Conservation (phyloP, 2,888 invertebrate species). For the Rhorus exstirpatorius region DNA sequence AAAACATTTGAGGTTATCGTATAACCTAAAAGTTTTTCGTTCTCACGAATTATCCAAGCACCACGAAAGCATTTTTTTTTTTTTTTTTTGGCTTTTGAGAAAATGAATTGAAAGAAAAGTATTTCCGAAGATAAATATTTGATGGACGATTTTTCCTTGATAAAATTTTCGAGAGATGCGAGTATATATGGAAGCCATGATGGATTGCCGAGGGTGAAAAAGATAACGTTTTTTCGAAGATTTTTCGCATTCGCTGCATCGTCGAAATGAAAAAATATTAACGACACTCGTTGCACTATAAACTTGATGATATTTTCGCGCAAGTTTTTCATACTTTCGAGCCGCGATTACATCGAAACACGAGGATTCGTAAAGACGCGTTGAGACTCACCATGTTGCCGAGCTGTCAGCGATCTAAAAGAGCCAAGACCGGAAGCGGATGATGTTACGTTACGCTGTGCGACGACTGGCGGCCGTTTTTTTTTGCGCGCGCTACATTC, state of each 20-base stretch:
- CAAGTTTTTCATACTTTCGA: slow-evolving; percentile 1
- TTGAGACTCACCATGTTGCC: slow-evolving; percentile 78
- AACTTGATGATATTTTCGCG: neutral
- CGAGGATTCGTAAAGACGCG: slow-evolving; percentile 64
- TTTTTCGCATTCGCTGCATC: slow-evolving; percentile 17
- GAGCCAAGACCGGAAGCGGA: slow-evolving; percentile 71
- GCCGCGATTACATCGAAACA: slow-evolving; percentile 69
- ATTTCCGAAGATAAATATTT: neutral
- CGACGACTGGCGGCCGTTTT: slow-evolving; percentile 48
- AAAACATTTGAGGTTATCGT: slow-evolving; percentile 46
- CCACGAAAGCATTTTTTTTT: neutral
- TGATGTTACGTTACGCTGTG: slow-evolving; percentile 14
- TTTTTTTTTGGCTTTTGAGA: neutral
- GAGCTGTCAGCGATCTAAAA: slow-evolving; percentile 72
- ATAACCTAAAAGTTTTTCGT: slow-evolving; percentile 41
- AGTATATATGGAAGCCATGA: slow-evolving; percentile 59
- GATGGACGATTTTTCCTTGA: neutral
- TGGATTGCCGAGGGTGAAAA: slow-evolving; percentile 4
- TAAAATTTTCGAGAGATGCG: neutral
- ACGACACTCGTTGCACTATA: slow-evolving; percentile 51
- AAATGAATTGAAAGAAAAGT: neutral
- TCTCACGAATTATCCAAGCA: neutral
- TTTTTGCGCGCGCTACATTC: slow-evolving; percentile 16
- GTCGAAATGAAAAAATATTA: slow-evolving; percentile 64
- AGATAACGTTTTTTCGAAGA: slow-evolving; percentile 27